Evolutionary conservation across 2,113 vertebrate genomes (phyloP).

Genomic region (Hymenochirus boettgeri): DNA sequence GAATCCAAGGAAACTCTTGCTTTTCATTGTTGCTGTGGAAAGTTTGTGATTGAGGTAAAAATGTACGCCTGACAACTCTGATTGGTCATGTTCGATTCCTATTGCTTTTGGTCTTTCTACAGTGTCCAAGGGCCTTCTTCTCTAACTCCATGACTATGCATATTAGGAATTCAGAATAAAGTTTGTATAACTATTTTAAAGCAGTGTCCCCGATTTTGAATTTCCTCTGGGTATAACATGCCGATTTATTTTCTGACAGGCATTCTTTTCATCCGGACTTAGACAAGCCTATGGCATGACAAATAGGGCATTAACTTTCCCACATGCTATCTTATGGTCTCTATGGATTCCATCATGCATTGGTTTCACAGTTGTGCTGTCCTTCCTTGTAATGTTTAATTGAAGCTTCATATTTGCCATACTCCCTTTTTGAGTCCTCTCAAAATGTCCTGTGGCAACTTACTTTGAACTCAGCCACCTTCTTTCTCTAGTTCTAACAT

Average conservation of each 20-base stretch:
- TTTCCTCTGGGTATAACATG: conserved; percentile 16
- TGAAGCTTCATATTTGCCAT: not conserved
- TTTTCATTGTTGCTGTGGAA: too few relatives aligned
- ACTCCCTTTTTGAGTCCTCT: conserved; percentile 23
- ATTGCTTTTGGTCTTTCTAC: too few relatives aligned
- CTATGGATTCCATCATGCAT: conserved; percentile 37
- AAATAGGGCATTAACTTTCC: conserved; percentile 20
- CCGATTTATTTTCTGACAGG: conserved; percentile 31
- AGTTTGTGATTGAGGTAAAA: too few relatives aligned
- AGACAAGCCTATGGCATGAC: conserved; percentile 27
- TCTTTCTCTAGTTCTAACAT: conserved; percentile 25
- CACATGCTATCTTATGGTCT: conserved; percentile 21
- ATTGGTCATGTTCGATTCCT: too few relatives aligned
- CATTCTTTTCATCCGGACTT: conserved; percentile 26
- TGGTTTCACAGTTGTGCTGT: conserved; percentile 38
- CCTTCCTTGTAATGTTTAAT: conserved; percentile 46
- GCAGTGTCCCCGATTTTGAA: too few relatives aligned
- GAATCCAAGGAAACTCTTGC: too few relatives aligned
- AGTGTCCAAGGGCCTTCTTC: too few relatives aligned
- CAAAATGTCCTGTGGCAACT: conserved; percentile 16
- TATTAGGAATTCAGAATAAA: too few relatives aligned
- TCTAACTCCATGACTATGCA: too few relatives aligned
- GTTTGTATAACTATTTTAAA: too few relatives aligned
- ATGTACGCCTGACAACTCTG: too few relatives aligned
- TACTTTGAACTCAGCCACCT: not conserved